Evolutionary conservation across 2,797 vertebrate genomes (phyloP).

Genomic region (Typhlichthys eigenmanni): DNA sequence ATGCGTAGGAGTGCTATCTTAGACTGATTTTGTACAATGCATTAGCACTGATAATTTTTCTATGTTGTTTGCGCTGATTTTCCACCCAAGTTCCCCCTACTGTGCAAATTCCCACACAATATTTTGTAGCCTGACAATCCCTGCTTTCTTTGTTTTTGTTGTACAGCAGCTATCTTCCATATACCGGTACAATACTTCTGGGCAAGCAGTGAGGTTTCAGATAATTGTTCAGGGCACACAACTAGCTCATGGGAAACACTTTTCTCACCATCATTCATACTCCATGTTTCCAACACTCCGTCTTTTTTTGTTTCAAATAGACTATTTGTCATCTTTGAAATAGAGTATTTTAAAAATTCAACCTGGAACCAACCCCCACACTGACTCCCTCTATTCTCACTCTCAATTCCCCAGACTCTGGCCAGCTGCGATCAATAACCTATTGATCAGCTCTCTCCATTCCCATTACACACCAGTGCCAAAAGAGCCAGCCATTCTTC

Average conservation of each 20-base stretch:
- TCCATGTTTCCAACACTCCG: constrained; percentile 42
- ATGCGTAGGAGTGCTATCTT: constrained; percentile 20
- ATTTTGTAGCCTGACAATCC: constrained; percentile 61
- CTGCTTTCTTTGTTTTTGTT: constrained; percentile 70
- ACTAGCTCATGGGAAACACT: constrained; percentile 31
- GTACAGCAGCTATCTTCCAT: constrained; percentile 59
- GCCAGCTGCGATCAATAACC: constrained; percentile 80
- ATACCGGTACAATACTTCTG: constrained; percentile 59
- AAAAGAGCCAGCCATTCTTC: constrained; percentile 78
- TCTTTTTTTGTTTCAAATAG: constrained; percentile 72
- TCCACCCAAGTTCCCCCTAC: constrained; percentile 22
- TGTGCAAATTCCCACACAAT: constrained; percentile 38
- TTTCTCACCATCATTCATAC: constrained; percentile 48
- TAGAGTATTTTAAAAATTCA: constrained; percentile 82
- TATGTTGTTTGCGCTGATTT: constrained; percentile 19
- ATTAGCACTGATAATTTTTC: constrained; percentile 35
- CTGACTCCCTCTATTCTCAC: constrained; percentile 76
- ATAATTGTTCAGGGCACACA: constrained; percentile 51
- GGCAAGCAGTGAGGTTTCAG: constrained; percentile 60
- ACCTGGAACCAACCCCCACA: constrained; percentile 78
- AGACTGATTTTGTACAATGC: constrained; percentile 16
- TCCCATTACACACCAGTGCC: constrained; percentile 82
- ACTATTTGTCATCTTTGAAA: constrained; percentile 81
- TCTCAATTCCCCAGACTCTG: constrained; percentile 82
- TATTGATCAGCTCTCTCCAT: constrained; percentile 86